A percentile compares a stretch with the other conserved stretches of the same genome.
Conservation (phyloP, 1,140 invertebrate genomes). For the Diabrotica virgifera region DNA sequence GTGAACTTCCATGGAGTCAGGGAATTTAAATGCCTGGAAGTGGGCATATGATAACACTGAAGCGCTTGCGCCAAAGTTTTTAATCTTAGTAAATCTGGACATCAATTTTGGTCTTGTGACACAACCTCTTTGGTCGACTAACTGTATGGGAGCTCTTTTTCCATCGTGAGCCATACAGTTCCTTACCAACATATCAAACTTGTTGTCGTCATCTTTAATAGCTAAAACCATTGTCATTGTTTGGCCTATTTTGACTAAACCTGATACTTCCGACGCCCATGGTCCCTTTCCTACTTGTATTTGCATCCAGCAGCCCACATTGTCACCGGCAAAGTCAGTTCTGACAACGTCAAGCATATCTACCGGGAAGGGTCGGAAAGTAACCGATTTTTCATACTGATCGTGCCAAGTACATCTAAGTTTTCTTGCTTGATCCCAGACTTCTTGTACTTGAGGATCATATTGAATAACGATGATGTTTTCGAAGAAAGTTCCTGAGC, state of each 20-base stretch:
- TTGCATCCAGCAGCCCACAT: conserved; percentile 94
- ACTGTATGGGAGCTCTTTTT: conserved; percentile 89
- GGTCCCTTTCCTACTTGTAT: conserved; percentile 93
- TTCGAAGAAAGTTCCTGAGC: conserved; percentile 90
- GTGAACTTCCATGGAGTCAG: conserved; percentile 94
- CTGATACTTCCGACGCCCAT: conserved; percentile 92
- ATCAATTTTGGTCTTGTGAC: conserved; percentile 89
- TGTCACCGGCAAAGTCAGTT: conserved; percentile 92
- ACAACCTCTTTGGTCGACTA: conserved; percentile 90
- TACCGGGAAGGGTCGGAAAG: conserved; percentile 90
- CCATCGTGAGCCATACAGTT: conserved; percentile 95
- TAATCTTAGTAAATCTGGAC: conserved; percentile 92
- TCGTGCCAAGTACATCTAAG: conserved; percentile 93
- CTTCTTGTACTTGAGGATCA: conserved; percentile 92
- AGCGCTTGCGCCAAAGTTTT: conserved; percentile 90
- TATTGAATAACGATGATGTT: conserved; percentile 94
- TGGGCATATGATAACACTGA: conserved; percentile 89
- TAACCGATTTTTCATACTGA: conserved; percentile 93
- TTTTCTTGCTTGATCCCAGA: conserved; percentile 93
- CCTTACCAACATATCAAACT: conserved; percentile 93
- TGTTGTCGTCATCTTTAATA: conserved; percentile 93
- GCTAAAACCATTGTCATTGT: conserved; percentile 97
- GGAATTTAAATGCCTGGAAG: conserved; percentile 95
- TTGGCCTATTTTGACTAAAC: conserved; percentile 91
- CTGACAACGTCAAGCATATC: conserved; percentile 93